phyloP scores from a whole-genome alignment of 2,888 invertebrate genomes.

The Pandemis cinnamomeana region DNA sequence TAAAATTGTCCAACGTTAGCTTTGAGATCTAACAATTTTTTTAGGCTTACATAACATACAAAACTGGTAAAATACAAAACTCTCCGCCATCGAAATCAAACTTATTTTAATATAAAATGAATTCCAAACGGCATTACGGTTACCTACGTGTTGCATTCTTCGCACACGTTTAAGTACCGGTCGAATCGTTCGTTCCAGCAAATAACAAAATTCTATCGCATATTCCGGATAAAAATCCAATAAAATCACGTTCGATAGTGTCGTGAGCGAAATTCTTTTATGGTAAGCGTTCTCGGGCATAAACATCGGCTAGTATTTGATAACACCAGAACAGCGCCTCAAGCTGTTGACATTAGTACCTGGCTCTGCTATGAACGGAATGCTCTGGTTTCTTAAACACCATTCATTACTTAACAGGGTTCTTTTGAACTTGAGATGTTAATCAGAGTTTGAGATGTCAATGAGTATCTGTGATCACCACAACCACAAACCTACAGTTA shows the following conservation, averaged over 20 bases:
- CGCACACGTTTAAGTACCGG: constrained; percentile 2
- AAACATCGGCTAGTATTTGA: constrained; percentile 72
- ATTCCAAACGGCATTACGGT: neutral
- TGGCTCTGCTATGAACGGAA: constrained; percentile 54
- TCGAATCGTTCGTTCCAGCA: constrained; percentile 45
- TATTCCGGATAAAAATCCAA: constrained; percentile 70
- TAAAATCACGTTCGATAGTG: constrained; percentile 69
- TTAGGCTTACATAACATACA: too few species aligned
- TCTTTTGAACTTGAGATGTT: constrained; percentile 2
- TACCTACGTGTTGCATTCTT: constrained; percentile 2
- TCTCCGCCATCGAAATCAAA: neutral
- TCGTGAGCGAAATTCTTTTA: constrained; percentile 61
- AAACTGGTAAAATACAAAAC: neutral
- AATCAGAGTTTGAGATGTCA: too few species aligned
- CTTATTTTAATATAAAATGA: neutral
- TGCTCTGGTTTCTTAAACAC: constrained; percentile 58
- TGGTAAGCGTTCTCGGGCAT: constrained; percentile 62
- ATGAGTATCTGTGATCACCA: too few species aligned
- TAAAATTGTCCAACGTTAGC: too few species aligned
- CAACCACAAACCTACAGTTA: too few species aligned
- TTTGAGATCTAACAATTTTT: too few species aligned
- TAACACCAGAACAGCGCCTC: constrained; percentile 64
- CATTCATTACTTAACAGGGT: constrained; percentile 20
- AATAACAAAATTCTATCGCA: constrained; percentile 53
- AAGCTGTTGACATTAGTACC: constrained; percentile 69